Evolutionary conservation across 2,888 invertebrate species (phyloP).

Genomic region (Erebia epiphron): DNA sequence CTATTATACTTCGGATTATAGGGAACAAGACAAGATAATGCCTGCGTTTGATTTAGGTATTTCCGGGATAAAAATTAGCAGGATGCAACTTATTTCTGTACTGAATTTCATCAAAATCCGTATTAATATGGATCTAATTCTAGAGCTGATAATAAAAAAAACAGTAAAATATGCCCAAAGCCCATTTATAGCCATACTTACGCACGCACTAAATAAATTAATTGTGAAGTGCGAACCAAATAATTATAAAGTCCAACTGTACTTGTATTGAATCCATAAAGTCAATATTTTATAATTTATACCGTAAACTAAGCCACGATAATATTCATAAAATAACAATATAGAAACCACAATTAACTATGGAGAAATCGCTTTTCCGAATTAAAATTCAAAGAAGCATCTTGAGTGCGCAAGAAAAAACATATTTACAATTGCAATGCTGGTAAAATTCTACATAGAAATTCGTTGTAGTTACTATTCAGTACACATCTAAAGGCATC

Average conservation of each 20-base stretch:
- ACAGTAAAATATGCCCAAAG: no score
- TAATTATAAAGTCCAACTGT: not conserved
- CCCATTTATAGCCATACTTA: no score
- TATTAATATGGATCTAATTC: no score
- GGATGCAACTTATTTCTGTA: no score
- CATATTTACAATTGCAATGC: slow-evolving; percentile 27
- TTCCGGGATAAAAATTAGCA: no score
- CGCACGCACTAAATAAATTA: no score
- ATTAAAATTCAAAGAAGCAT: slow-evolving; percentile 26
- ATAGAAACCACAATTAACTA: slow-evolving; percentile 11
- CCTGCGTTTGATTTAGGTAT: no score
- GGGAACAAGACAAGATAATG: no score
- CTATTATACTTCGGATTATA: no score
- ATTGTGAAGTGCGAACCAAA: no score
- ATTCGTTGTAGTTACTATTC: slow-evolving; percentile 32
- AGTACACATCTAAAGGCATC: slow-evolving; percentile 14
- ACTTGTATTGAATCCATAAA: not conserved
- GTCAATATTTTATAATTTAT: not conserved
- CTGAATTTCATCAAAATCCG: no score
- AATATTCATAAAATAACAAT: slow-evolving; percentile 3
- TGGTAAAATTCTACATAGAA: slow-evolving; percentile 35
- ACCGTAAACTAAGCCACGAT: not conserved
- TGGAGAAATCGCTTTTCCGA: slow-evolving; percentile 15
- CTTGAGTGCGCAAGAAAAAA: slow-evolving; percentile 25
- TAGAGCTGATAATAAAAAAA: no score